A percentile compares a stretch with the other conserved stretches of the same genome.
Evolutionary conservation across 2,888 invertebrate species (phyloP).

Genomic region (Neoascia interrupta): DNA sequence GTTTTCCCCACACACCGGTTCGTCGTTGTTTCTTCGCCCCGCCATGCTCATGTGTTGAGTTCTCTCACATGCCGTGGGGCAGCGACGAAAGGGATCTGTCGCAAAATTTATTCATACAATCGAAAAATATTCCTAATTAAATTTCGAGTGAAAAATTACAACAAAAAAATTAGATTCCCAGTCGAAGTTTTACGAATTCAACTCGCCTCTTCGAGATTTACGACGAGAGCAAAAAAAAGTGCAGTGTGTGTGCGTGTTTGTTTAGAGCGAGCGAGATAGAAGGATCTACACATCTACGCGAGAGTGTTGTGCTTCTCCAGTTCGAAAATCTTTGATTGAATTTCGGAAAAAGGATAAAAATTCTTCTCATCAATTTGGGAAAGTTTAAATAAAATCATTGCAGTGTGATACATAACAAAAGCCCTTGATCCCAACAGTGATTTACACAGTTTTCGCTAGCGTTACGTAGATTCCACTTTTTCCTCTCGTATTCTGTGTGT

Average conservation of each 20-base stretch:
- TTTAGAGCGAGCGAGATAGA: constrained; percentile 54
- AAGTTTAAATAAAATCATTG: constrained; percentile 22
- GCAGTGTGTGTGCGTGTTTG: constrained; percentile 67
- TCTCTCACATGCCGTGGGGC: constrained; percentile 17
- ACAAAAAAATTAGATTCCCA: not conserved
- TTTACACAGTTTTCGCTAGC: constrained; percentile 1
- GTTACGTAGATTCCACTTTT: constrained; percentile 12
- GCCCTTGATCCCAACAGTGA: constrained; percentile 19
- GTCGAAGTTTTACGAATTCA: constrained; percentile 5
- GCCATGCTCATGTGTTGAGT: constrained; percentile 19
- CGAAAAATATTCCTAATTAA: no score
- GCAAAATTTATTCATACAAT: no score
- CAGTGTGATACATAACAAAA: not conserved
- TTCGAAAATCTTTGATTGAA: constrained; percentile 27
- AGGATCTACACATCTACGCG: constrained; percentile 23
- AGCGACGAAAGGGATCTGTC: constrained; percentile 50
- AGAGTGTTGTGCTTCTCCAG: constrained; percentile 37
- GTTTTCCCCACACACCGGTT: constrained; percentile 54
- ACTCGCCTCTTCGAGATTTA: constrained; percentile 37
- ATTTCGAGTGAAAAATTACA: no score
- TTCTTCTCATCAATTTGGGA: constrained; percentile 10
- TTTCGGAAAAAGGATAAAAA: constrained; percentile 50
- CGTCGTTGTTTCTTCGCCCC: constrained; percentile 20
- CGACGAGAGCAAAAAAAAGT: no score
- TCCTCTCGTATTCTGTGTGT: constrained; percentile 22